phyloP scores from a whole-genome alignment of 2,113 vertebrate genomes.

The Apteryx mantelli region DNA sequence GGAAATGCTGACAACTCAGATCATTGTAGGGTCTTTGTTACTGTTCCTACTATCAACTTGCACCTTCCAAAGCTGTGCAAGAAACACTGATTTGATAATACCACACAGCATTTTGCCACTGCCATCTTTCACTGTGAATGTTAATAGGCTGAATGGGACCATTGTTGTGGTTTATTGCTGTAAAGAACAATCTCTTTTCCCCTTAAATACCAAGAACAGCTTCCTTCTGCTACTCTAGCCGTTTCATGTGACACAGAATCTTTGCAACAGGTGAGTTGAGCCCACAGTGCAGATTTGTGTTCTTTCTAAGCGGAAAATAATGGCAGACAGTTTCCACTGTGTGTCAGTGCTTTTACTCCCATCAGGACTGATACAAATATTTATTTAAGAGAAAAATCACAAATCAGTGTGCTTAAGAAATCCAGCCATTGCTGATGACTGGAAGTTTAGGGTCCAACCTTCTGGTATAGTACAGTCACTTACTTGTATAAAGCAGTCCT shows the following conservation, averaged over 20 bases:
- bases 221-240: not conserved
- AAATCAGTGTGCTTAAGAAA: not conserved
- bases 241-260: not conserved
- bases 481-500: not conserved
- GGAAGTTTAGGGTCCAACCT: not conserved
- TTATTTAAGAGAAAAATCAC: not conserved
- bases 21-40: accelerated
- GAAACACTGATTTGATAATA: slow-evolving; percentile 24
- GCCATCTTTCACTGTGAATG: not conserved
- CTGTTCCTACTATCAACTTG: slow-evolving; percentile 1
- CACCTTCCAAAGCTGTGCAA: not conserved
- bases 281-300: slow-evolving; percentile 9
- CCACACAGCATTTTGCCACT: not conserved
- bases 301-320: slow-evolving; percentile 1
- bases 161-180: not conserved
- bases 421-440: accelerated
- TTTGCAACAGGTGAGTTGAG: not conserved
- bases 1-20: not conserved
- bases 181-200: not conserved
- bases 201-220: not conserved
- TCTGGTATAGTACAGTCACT: not conserved
- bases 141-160: not conserved
- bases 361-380: not conserved
- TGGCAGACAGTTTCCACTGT: not conserved
- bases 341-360: not conserved